Conservation (phyloP, 2,888 invertebrate genomes). For the Gibbula magus region DNA sequence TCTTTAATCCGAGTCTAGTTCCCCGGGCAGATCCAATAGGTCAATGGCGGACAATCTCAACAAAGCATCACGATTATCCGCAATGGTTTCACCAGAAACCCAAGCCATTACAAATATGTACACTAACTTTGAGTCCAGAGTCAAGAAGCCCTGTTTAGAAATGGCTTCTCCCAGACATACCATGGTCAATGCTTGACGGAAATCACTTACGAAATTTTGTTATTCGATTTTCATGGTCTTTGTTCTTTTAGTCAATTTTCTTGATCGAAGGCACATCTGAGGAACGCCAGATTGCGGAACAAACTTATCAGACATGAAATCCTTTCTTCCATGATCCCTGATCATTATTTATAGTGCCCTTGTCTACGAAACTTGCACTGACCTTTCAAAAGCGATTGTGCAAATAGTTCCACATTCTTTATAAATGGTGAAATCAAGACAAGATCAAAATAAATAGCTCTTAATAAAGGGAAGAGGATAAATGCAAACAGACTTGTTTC, state of each 20-base stretch:
- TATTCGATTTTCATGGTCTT: neutral
- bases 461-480: no score
- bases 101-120: slow-evolving; percentile 4
- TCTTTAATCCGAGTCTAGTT: no score
- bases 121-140: neutral
- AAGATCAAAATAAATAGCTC: no score
- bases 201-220: slow-evolving; percentile 2
- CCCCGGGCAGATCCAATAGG: neutral
- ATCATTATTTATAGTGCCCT: neutral
- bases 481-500: no score
- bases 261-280: neutral
- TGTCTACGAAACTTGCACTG: neutral
- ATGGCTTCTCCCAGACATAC: neutral
- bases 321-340: neutral
- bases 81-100: neutral
- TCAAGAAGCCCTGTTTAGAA: slow-evolving; percentile 6
- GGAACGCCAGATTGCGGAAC: neutral
- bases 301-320: neutral
- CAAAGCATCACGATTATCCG: neutral
- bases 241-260: neutral
- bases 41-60: neutral
- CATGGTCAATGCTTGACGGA: neutral
- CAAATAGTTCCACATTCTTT: no score
- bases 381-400: neutral
- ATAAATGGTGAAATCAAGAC: no score